Evolutionary conservation across 2,888 invertebrate genomes (phyloP).

Genomic region (Seira sanloemensis): DNA sequence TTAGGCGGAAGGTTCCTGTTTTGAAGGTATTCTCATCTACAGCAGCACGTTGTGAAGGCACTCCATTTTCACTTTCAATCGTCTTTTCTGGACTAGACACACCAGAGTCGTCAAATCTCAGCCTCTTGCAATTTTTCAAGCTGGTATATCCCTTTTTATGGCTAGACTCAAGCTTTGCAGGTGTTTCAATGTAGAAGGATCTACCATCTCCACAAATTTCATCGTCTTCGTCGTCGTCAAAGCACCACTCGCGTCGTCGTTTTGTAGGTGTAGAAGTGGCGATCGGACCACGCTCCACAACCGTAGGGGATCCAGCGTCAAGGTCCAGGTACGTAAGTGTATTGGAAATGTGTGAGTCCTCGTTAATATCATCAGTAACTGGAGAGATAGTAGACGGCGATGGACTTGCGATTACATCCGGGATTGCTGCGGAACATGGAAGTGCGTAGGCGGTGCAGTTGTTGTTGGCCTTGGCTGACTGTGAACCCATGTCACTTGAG

Average conservation of each 20-base stretch:
- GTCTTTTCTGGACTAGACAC: slow-evolving; percentile 30
- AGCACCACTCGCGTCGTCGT: slow-evolving; percentile 67
- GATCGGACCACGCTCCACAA: slow-evolving; percentile 40
- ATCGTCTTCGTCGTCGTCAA: slow-evolving; percentile 65
- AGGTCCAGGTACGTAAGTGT: slow-evolving; percentile 71
- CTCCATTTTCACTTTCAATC: slow-evolving; percentile 21
- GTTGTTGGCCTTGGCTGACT: neutral
- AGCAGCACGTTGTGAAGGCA: slow-evolving; percentile 31
- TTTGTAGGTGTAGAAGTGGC: slow-evolving; percentile 50
- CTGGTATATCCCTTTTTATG: neutral
- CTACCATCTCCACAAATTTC: slow-evolving; percentile 30
- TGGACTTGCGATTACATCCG: slow-evolving; percentile 33
- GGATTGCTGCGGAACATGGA: neutral
- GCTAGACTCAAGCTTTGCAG: slow-evolving; percentile 23
- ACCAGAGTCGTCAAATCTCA: slow-evolving; percentile 47
- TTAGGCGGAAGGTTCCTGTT: slow-evolving; percentile 48
- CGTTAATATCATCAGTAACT: slow-evolving; percentile 29
- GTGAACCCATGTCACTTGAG: neutral
- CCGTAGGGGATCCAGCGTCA: slow-evolving; percentile 63
- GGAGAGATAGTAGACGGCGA: neutral
- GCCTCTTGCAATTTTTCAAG: slow-evolving; percentile 57
- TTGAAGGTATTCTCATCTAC: slow-evolving; percentile 10
- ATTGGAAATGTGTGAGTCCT: slow-evolving; percentile 37
- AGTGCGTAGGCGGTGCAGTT: neutral
- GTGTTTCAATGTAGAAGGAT: slow-evolving; percentile 40